phyloP scores from a whole-genome alignment of 2,113 vertebrate species.

The Tylochromis polylepis region DNA sequence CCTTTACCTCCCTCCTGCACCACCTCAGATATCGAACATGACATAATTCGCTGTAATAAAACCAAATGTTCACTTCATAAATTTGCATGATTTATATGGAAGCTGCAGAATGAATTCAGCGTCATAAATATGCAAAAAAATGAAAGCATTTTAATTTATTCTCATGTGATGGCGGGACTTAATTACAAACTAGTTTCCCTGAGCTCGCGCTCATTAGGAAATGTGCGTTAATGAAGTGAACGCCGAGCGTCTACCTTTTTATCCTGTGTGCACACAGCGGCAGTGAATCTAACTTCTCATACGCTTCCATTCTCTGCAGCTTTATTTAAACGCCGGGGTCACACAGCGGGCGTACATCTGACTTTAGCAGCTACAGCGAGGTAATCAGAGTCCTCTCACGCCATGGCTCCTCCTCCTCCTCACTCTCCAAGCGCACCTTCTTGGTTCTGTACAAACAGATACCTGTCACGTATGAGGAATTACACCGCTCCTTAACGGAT shows the following conservation, averaged over 20 bases:
- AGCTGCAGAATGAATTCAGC: constrained; percentile 47
- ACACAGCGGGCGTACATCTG: not conserved
- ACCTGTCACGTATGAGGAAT: constrained; percentile 72
- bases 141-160: constrained; percentile 59
- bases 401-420: constrained; percentile 47
- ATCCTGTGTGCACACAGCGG: not conserved
- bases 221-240: constrained; percentile 68
- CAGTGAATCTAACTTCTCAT: not conserved
- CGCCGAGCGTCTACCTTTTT: constrained; percentile 42
- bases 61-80: constrained; percentile 70
- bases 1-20: constrained; percentile 44
- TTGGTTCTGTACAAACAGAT: constrained; percentile 56
- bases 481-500: constrained; percentile 56
- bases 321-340: not conserved
- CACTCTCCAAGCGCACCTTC: not conserved
- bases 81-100: constrained; percentile 70
- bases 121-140: constrained; percentile 71
- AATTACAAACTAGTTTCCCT: constrained; percentile 62
- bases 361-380: not conserved
- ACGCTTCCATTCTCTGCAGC: not conserved
- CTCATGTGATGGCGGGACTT: constrained; percentile 42
- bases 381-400: constrained; percentile 6
- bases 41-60: constrained; percentile 72
- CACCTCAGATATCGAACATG: constrained; percentile 67
- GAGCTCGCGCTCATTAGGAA: constrained; percentile 54